Base-by-base conservation (phyloP, 2,113 vertebrate species). In the Poecile atricapillus region DNA sequence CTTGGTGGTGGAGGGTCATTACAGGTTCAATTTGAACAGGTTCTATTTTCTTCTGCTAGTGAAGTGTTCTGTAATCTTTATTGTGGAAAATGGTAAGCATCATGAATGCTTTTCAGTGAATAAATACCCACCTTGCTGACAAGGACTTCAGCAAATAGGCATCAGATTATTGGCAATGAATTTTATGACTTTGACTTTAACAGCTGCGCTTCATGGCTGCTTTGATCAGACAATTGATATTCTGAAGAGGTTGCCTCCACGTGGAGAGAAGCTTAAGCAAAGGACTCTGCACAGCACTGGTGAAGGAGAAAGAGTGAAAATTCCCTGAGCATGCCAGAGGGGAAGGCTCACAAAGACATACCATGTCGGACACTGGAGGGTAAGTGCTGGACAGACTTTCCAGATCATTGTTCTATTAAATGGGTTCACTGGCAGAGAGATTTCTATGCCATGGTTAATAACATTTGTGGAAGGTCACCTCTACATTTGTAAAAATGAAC, bases 221-320 rank as follows among this genome's bases (percentile, higher is more conserved):
- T 96, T 96, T 94, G 83, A 96, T 95, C 80, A 95, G 77, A 84
- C 81, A 93, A 97, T 95, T 96, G 94, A 85, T 97, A 97, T 96
- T 94, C 96, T 22, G 9, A 74, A 82, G 81, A 79, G 74, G 91
- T 82, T 94, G 69, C 62, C 41, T 95, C 73, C n/a, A 56, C 0
- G 2, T 52, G 53, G 73, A 94, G 87, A 79, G 76, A 74, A 87
- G 69, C 89, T 93, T 59, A 81, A 87, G 89, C 65, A 87, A 87
- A 91, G 65, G 87, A 44, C 74, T 95, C 65, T 62, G 77, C 28
- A 18, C 56, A 78, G 62, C 53, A 53, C 77, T 84, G 41, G 58
- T 75, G 89, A 96, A 95, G 83, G 87, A 95, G 93, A 90, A 93
- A 87, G 83, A 89, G 20, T 18, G 44, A 59, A 92, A 94, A 91